These are phyloP conservation scores for Neotoxoptera formosana DNA, from an alignment of 1,140 invertebrate species.

Conservation along the genomic window DNA sequence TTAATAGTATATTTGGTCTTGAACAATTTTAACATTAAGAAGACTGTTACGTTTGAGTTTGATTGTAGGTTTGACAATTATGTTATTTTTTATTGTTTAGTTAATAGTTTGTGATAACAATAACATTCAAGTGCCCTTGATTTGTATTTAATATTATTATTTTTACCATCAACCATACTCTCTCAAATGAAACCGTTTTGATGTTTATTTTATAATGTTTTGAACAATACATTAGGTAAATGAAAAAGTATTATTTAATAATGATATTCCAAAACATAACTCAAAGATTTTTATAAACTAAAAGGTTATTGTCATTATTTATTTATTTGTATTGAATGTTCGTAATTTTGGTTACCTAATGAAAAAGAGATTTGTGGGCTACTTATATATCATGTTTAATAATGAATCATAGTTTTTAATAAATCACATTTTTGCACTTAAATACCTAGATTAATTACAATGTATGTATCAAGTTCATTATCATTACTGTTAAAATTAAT, in stretches of 20 bases:
- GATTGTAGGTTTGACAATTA: not conserved
- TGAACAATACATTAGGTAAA: not conserved
- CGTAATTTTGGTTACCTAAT: not conserved
- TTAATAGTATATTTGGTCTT: not conserved
- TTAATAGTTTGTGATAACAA: slow-evolving; percentile 11
- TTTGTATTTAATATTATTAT: not conserved
- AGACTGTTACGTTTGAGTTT: too few species aligned
- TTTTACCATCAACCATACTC: not conserved
- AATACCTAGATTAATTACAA: not conserved
- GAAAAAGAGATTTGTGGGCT: not conserved
- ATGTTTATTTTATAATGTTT: not conserved
- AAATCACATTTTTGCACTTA: not conserved
- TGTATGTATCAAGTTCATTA: not conserved
- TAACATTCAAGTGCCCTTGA: slow-evolving; percentile 27
- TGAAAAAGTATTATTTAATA: not conserved
- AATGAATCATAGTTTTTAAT: not conserved
- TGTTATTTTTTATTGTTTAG: not conserved
- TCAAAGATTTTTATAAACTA: not conserved
- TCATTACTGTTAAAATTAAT: not conserved
- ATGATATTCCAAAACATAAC: not conserved
- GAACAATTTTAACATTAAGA: not conserved
- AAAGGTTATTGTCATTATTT: not conserved
- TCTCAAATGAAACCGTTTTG: not conserved
- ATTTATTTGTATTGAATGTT: not conserved
- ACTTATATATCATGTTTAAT: not conserved